Base-by-base conservation (phyloP, 2,888 invertebrate genomes). In the Plagodis dolabraria region DNA sequence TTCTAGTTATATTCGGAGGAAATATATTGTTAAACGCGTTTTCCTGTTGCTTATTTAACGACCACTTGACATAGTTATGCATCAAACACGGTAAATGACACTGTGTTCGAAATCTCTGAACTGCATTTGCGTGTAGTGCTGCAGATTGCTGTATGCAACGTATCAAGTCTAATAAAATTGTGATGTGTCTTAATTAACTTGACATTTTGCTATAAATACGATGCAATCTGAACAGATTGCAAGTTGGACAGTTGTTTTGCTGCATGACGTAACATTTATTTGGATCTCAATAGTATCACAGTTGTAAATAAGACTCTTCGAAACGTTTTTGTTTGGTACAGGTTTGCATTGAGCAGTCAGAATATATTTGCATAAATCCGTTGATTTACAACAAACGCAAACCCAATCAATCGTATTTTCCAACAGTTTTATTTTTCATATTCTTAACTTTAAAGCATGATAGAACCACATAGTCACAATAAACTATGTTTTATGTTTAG, bases 1-100 rank as follows among this genome's bases (percentile, higher is more conserved):
- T 82, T 78, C 72, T 69, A 78, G 80, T 77, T 89, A 86, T 87
- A 87, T 87, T 86, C 80, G 82, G 83, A 77, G 68, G 75, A 78
- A 79, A 72, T 69, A 75, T 69, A 75, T 73, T 63, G 67, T 35
- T 68, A 49, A 22, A 22, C 22, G 22, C 67, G 71, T 79, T 81
- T 80, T 82, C 82, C 82, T 82, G 77, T 71, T 65, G 56, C 63
- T 22, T n/a, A 33, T n/a, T 42, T 35, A 42, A 60, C 45, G 9
- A 49, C 47, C 48, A 48, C 49, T 58, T 49, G 43, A 42, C 43
- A 47, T 47, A 47, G 50, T 56, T 47, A n/a, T 46, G 49, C 38
- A 50, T 33, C 38, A 49, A 45, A 50, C 49, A 45, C 33, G 43
- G 35, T 49, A 43, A 43, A 53, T n/a, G 46, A 38, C 38, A 12